phyloP scores from a whole-genome alignment of 2,113 vertebrate species.

The Apus apus region DNA sequence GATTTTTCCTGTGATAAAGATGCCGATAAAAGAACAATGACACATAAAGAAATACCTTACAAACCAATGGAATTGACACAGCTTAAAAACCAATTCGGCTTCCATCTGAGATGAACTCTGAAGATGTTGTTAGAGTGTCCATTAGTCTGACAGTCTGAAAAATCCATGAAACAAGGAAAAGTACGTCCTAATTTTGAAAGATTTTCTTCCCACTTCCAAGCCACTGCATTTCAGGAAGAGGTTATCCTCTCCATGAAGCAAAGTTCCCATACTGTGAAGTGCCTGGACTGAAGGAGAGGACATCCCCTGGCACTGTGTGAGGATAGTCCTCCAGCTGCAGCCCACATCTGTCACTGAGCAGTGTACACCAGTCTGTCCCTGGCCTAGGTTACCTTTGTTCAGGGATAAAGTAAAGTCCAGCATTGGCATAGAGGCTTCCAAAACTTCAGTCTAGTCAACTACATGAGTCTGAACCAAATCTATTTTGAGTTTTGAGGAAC shows the following conservation, averaged over 20 bases:
- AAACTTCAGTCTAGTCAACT: background rate
- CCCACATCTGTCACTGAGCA: too few species aligned
- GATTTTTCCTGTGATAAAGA: too few species aligned
- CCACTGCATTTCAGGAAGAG: background rate
- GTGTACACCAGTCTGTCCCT: accelerated
- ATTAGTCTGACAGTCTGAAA: background rate
- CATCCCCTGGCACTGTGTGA: accelerated
- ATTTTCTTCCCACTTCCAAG: background rate
- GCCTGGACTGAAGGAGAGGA: accelerated
- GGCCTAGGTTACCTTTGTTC: background rate
- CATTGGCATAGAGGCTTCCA: background rate
- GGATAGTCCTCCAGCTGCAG: accelerated
- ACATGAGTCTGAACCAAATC: background rate
- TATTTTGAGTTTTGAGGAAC: background rate
- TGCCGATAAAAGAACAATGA: too few species aligned
- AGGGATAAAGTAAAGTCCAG: background rate
- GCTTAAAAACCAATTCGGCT: too few species aligned
- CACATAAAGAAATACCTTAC: too few species aligned
- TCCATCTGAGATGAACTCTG: too few species aligned
- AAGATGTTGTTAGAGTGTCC: too few species aligned
- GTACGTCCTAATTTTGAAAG: background rate
- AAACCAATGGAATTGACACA: too few species aligned
- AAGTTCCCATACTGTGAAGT: background rate
- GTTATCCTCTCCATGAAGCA: accelerated
- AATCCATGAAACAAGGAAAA: background rate